phyloP scores from a whole-genome alignment of 2,888 invertebrate species.

The Sphaeridia pumilis region DNA sequence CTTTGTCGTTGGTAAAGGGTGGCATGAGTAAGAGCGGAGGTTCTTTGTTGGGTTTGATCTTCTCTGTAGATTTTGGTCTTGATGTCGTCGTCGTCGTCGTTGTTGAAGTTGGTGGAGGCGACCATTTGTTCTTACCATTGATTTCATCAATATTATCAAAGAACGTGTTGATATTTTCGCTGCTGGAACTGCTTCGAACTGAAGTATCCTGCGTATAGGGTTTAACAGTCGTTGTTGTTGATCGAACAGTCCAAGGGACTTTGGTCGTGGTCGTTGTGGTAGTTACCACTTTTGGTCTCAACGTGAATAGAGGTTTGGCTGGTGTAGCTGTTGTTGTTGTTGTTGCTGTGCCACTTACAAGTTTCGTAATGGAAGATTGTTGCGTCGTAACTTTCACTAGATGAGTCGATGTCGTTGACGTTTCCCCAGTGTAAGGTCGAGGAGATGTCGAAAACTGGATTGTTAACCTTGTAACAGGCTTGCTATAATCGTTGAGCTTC shows the following conservation, averaged over 20 bases:
- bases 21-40: conserved; percentile 13
- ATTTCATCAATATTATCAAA: conserved; percentile 8
- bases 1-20: conserved; percentile 8
- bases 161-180: conserved; percentile 3
- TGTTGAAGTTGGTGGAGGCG: neutral
- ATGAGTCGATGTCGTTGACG: neutral
- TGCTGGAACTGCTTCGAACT: neutral
- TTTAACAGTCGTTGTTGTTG: neutral
- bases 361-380: neutral
- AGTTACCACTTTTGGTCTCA: conserved; percentile 8
- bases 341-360: neutral
- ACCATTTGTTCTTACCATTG: conserved; percentile 3
- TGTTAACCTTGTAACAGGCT: neutral
- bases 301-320: conserved; percentile 11
- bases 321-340: neutral
- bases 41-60: conserved; percentile 8
- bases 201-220: neutral
- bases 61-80: neutral
- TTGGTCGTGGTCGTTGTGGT: neutral
- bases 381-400: neutral
- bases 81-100: neutral
- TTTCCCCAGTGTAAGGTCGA: neutral
- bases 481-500: no score
- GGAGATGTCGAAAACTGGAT: neutral
- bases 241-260: neutral